These are phyloP conservation scores for Myzus persicae DNA, from an alignment of 1,140 invertebrate species.

Conservation along the genomic window DNA sequence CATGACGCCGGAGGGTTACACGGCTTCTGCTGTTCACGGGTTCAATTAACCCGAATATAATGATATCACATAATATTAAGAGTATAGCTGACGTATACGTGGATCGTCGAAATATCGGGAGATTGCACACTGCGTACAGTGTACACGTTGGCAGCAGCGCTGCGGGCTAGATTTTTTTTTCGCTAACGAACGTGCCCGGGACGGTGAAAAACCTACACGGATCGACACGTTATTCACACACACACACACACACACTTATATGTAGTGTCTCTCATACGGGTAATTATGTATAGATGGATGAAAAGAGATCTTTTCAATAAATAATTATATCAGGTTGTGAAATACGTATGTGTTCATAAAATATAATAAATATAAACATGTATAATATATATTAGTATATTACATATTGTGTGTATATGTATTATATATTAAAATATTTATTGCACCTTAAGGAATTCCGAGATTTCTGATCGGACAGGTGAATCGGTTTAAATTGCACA, in stretches of 20 bases:
- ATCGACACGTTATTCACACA: not conserved
- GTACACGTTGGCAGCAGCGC: not conserved
- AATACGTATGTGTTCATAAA: not conserved
- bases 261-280: not conserved
- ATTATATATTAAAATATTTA: no score
- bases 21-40: constrained; percentile 41
- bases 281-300: not conserved
- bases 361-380: not conserved
- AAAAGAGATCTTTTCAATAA: not conserved
- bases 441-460: not conserved
- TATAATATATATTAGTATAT: no score
- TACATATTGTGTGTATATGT: not conserved
- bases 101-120: constrained; percentile 16
- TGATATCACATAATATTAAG: constrained; percentile 15
- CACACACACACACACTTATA: not conserved
- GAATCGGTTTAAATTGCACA: not conserved
- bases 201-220: not conserved
- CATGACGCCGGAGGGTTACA: constrained; percentile 31
- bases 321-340: not conserved
- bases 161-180: constrained; percentile 2
- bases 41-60: constrained; percentile 50
- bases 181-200: constrained; percentile 30
- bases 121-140: not conserved
- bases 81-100: not conserved
- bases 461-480: not conserved